Percentiles rank a stretch among this genome's conserved stretches.
Evolutionary conservation across 2,113 vertebrate species (phyloP).

Genomic region (Jacana jacana): DNA sequence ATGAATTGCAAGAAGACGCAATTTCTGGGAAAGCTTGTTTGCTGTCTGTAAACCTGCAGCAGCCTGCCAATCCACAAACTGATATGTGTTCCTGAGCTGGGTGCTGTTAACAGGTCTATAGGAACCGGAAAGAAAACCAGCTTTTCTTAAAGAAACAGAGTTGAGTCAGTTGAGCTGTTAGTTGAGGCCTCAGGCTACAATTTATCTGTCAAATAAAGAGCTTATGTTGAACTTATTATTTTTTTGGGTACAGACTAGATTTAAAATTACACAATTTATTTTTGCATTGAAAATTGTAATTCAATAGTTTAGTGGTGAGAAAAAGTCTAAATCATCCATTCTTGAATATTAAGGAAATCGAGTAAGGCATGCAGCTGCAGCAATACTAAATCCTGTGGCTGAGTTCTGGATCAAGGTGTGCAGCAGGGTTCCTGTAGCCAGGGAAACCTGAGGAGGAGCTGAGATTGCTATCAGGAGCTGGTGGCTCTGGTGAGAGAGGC

Average conservation of each 20-base stretch:
- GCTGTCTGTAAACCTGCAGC: not conserved
- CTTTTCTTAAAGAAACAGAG: not conserved
- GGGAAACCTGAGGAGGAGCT: not conserved
- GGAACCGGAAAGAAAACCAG: not conserved
- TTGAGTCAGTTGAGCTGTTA: not conserved
- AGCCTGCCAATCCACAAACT: not conserved
- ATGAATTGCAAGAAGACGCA: not conserved
- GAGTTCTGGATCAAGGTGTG: not conserved
- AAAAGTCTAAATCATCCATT: not conserved
- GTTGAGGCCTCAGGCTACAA: not conserved
- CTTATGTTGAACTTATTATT: not conserved
- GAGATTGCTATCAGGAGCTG: not conserved
- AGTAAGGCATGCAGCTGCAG: not conserved
- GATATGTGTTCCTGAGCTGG: not conserved
- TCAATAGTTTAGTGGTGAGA: not conserved
- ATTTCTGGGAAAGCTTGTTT: not conserved
- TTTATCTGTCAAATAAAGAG: not conserved
- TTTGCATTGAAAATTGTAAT: not conserved
- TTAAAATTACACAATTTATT: not conserved
- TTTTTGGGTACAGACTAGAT: not conserved
- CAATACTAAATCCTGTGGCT: not conserved
- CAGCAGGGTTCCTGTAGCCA: not conserved
- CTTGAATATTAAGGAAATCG: not conserved
- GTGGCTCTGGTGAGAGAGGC: not conserved
- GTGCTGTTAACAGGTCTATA: not conserved